Conservation (phyloP, 2,888 invertebrate species). For the Prenolepis imparis region DNA sequence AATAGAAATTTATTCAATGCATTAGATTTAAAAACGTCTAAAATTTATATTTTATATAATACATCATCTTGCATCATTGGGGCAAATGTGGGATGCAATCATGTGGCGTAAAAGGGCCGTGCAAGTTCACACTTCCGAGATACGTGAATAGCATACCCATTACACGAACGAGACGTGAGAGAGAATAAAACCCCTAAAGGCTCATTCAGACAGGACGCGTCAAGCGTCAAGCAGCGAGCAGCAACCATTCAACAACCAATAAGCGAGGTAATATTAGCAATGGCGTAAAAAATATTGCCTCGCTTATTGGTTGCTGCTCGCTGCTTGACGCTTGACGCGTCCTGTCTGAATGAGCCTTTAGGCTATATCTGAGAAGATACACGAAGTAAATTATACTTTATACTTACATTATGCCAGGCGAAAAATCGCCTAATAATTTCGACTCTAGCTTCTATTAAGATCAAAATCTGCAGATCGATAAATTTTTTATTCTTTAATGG, state of each 20-base stretch:
- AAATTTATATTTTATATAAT: no score
- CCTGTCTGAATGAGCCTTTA: no score
- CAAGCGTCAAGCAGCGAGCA: no score
- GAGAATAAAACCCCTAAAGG: constrained; percentile 36
- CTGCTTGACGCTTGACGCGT: no score
- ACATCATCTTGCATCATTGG: neutral
- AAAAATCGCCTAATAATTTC: constrained; percentile 43
- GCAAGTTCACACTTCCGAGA: constrained; percentile 59
- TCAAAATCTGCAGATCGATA: neutral
- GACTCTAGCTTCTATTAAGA: constrained; percentile 9
- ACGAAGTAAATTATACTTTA: constrained; percentile 50
- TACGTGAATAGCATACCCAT: constrained; percentile 62
- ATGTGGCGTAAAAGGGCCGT: constrained; percentile 48
- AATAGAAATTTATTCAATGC: no score
- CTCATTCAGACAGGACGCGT: no score
- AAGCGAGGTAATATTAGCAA: no score
- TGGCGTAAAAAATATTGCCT: no score
- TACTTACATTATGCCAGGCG: constrained; percentile 38
- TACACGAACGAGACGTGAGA: constrained; percentile 42
- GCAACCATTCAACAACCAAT: no score
- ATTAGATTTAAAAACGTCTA: no score
- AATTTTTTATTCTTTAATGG: neutral
- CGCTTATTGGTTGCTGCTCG: no score
- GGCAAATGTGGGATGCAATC: constrained; percentile 57
- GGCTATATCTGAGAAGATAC: constrained; percentile 31